A percentile compares a stretch with the other conserved stretches of the same genome.
These are phyloP conservation scores for Spisula solida DNA, from an alignment of 2,888 invertebrate genomes.

Conservation along the genomic window DNA sequence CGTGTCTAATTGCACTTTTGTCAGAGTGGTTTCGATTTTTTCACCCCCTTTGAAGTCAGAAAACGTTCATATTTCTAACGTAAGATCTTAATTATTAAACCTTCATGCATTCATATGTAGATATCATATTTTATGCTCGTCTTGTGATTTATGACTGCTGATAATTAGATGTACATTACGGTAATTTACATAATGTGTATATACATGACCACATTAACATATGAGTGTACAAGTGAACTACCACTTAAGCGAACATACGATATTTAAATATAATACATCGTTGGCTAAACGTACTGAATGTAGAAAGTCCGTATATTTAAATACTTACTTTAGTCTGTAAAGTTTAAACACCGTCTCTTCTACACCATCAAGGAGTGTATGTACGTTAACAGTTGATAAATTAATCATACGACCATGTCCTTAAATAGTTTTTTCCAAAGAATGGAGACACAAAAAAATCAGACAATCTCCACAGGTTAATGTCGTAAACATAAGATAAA, in stretches of 20 bases:
- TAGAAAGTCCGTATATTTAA: background rate
- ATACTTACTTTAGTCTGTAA: background rate
- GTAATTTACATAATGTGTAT: background rate
- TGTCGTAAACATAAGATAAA: background rate
- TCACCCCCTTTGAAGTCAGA: background rate
- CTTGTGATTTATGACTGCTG: background rate
- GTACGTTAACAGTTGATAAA: background rate
- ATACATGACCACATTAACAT: background rate
- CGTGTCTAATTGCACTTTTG: too few relatives aligned
- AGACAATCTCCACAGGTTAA: too few relatives aligned
- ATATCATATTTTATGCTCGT: background rate
- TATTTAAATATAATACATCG: background rate
- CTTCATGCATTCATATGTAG: background rate
- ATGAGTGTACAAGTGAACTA: background rate
- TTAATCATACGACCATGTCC: background rate
- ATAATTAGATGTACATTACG: slow-evolving; percentile 25
- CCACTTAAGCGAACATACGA: background rate
- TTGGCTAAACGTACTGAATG: background rate
- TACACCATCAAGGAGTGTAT: background rate
- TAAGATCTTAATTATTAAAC: slow-evolving; percentile 4
- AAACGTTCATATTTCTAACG: background rate
- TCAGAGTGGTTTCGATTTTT: too few relatives aligned
- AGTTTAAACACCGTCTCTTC: background rate
- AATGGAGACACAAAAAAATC: too few relatives aligned
- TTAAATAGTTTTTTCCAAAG: background rate